Evolutionary conservation across 2,888 invertebrate species (phyloP).

Genomic region (Clostera curtula): DNA sequence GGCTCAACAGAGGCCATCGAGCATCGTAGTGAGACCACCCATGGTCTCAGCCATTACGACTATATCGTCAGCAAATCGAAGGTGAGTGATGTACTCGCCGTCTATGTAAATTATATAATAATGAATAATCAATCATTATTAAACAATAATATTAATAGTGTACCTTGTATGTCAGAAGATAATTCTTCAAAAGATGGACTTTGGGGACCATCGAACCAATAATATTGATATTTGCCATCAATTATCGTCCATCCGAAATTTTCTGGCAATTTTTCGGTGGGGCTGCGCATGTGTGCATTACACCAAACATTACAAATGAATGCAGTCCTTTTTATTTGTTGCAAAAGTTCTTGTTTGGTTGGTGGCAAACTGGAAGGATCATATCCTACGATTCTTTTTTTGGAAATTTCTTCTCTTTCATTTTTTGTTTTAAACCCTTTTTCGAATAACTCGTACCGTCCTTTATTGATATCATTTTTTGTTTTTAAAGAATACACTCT

Average conservation of each 20-base stretch:
- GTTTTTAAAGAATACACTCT: slow-evolving; percentile 8
- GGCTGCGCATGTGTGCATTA: slow-evolving; percentile 9
- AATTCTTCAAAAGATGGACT: slow-evolving; percentile 14
- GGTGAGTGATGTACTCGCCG: too few species aligned
- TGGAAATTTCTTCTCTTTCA: slow-evolving; percentile 4
- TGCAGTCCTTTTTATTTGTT: slow-evolving; percentile 10
- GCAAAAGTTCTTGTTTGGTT: slow-evolving; percentile 12
- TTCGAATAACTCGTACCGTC: slow-evolving; percentile 7
- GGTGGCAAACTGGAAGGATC: slow-evolving; percentile 10
- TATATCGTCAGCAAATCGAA: slow-evolving; percentile 6
- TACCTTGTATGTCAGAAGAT: slow-evolving; percentile 11
- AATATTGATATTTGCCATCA: slow-evolving; percentile 10
- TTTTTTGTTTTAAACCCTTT: slow-evolving; percentile 8
- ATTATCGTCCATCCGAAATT: slow-evolving; percentile 7
- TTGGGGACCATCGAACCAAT: slow-evolving; percentile 13
- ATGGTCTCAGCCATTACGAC: slow-evolving; percentile 1
- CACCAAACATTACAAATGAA: slow-evolving; percentile 9
- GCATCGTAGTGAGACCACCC: too few species aligned
- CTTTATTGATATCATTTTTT: slow-evolving; percentile 10
- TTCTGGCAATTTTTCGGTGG: slow-evolving; percentile 2
- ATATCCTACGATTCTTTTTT: slow-evolving; percentile 7
- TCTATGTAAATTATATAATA: slow-evolving; percentile 6
- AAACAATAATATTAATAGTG: slow-evolving; percentile 9
- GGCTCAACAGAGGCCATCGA: too few species aligned
- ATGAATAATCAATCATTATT: slow-evolving; percentile 6